Evolutionary conservation across 2,888 invertebrate species (phyloP), one percentile per base, ranked within the genome.

Genomic region (Drosophila longiperda): DNA sequence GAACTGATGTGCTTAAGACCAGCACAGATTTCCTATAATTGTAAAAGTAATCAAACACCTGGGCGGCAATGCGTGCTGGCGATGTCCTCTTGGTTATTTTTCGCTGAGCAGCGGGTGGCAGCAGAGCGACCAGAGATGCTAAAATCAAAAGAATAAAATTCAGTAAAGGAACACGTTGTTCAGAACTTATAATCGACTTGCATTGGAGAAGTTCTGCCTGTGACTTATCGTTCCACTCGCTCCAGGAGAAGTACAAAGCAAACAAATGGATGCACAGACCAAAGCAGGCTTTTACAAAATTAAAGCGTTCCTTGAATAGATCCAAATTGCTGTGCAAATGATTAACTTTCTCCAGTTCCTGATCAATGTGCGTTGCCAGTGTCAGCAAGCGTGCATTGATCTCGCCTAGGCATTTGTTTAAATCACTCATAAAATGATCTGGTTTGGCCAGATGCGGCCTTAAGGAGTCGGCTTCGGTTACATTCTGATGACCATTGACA

Each of bases 231-330:
- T 93, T 93, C 86, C 96, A 95, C 64, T 94, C 95, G 90, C 94
- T 94, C 96, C 96, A 95, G 87, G 94, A 94, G 70, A 95, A 95
- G 82, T 94, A 94, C 57, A 94, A 94, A 6, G 94, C 94, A n/a
- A 95, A 91, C 53, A 95, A 91, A 34, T 93, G 94, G 57, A 95
- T 94, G 59, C 95, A 93, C 53, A 94, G 90, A 54, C 94, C 94
- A 49, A 95, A 93, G 62, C 95, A 95, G 70, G 94, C 92, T 78
- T 94, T 95, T 52, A 95, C 91, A 65, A 94, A 92, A 62, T 93
- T 91, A 23, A 94, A 93, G 71, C 94, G 94, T 1, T 93, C 92
- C 17, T 94, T 93, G 82, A 94, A 95, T 82, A 95, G 93, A 68
- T 94, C 94, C 20, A 94, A 93, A 45, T 94, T 93, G 89, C 96